Conservation (phyloP, 2,888 invertebrate species). For the Campoplex nolae region DNA sequence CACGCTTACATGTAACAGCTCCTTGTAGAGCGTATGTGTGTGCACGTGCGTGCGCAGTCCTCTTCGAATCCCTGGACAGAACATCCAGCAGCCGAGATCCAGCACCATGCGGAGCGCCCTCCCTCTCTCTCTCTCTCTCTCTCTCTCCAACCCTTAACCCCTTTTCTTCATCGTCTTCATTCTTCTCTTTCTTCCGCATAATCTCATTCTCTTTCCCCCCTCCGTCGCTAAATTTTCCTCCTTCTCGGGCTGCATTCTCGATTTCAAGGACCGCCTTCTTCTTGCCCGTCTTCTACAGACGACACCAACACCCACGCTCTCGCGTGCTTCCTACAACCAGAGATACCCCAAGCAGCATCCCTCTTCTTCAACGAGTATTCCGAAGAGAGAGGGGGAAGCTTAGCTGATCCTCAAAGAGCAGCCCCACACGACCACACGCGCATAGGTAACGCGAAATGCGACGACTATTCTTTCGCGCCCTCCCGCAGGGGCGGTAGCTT, state of each 20-base stretch:
- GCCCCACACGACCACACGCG: conserved; percentile 31
- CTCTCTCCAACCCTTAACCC: conserved; percentile 44
- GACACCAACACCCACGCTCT: conserved; percentile 54
- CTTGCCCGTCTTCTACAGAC: conserved; percentile 63
- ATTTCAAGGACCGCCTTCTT: conserved; percentile 69
- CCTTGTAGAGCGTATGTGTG: conserved; percentile 72
- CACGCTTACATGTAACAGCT: conserved; percentile 82
- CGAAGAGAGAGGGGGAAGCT: conserved; percentile 13
- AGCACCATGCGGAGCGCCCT: conserved; percentile 49
- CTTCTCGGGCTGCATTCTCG: conserved; percentile 65
- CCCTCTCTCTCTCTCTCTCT: conserved; percentile 28
- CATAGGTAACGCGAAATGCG: conserved; percentile 31
- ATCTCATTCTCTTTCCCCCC: conserved; percentile 23
- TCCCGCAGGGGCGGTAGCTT: conserved; percentile 81
- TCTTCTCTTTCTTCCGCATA: conserved; percentile 20
- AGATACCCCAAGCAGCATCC: conserved; percentile 76
- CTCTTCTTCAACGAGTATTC: conserved; percentile 69
- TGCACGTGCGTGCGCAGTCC: neutral
- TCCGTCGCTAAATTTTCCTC: conserved; percentile 56
- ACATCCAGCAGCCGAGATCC: conserved; percentile 56
- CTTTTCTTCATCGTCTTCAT: conserved; percentile 29
- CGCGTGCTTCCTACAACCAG: conserved; percentile 26
- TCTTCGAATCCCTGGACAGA: conserved; percentile 51
- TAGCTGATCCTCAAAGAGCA: conserved; percentile 4
- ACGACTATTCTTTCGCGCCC: conserved; percentile 63